Conservation (phyloP, 2,797 vertebrate genomes). For the Acanthiza pusilla region DNA sequence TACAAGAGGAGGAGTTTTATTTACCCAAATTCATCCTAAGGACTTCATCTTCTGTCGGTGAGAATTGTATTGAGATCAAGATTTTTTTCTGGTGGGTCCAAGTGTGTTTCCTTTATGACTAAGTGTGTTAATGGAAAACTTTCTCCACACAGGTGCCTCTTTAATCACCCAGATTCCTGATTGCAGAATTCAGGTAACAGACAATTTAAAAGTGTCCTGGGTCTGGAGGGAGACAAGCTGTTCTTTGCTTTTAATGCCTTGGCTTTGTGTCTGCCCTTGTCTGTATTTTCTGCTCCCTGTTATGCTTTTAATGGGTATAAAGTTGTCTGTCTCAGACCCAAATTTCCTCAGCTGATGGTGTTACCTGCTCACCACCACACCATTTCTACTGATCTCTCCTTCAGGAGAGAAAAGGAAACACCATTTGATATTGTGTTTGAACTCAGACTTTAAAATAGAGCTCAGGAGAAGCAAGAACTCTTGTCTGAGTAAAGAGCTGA, state of each 20-base stretch:
- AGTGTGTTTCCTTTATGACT: background rate
- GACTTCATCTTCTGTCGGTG: background rate
- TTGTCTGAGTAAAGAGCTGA: background rate
- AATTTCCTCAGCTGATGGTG: background rate
- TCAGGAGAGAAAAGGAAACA: background rate
- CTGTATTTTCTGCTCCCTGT: background rate
- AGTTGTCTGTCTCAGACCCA: background rate
- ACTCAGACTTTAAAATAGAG: background rate
- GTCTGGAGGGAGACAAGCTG: background rate
- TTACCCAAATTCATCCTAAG: background rate
- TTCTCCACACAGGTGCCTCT: background rate
- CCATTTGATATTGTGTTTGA: background rate
- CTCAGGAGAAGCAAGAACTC: background rate
- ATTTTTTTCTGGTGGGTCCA: background rate
- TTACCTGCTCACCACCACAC: background rate
- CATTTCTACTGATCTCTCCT: background rate
- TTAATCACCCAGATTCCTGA: background rate
- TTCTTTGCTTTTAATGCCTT: background rate
- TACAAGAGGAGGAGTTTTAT: background rate
- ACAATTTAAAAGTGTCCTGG: background rate
- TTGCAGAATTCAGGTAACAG: background rate
- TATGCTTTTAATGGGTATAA: background rate
- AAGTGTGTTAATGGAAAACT: background rate
- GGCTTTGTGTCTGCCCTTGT: background rate
- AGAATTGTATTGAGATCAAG: background rate